Percentiles rank a stretch among this genome's conserved stretches.
These are phyloP conservation scores for Portunus trituberculatus DNA, from an alignment of 1,140 invertebrate genomes.

Conservation along the genomic window DNA sequence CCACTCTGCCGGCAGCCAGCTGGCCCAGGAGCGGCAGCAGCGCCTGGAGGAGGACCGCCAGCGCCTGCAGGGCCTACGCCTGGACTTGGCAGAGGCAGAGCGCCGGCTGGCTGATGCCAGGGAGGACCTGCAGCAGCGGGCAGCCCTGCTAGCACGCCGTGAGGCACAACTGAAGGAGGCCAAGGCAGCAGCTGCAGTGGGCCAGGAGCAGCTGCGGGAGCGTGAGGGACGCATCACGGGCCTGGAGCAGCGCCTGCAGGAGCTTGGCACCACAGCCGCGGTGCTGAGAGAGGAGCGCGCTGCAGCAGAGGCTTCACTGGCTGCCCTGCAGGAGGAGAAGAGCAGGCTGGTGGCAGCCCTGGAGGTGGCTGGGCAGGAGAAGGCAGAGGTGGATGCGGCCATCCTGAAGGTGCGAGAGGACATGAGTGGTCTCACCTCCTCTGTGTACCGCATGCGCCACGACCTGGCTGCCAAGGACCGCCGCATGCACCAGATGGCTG, in stretches of 20 bases:
- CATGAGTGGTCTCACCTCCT: slow-evolving; percentile 70
- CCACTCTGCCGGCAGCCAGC: slow-evolving; percentile 28
- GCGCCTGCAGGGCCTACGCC: slow-evolving; percentile 63
- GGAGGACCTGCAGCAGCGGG: slow-evolving; percentile 70
- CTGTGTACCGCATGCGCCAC: slow-evolving; percentile 74
- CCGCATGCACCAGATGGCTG: slow-evolving; percentile 54
- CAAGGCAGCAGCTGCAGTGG: slow-evolving; percentile 57
- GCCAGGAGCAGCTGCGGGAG: slow-evolving; percentile 61
- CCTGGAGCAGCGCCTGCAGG: slow-evolving; percentile 54
- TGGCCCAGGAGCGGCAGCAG: slow-evolving; percentile 65
- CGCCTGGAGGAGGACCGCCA: slow-evolving; percentile 72
- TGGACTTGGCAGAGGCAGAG: slow-evolving; percentile 64
- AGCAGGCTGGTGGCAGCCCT: slow-evolving; percentile 60
- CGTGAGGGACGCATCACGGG: slow-evolving; percentile 60
- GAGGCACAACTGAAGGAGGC: slow-evolving; percentile 66
- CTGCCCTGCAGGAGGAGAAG: slow-evolving; percentile 70
- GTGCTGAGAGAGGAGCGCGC: slow-evolving; percentile 51
- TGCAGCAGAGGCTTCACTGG: slow-evolving; percentile 34
- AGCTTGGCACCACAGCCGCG: slow-evolving; percentile 9
- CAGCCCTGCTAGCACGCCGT: slow-evolving; percentile 31
- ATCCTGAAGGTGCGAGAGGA: slow-evolving; percentile 73
- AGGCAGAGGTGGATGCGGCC: slow-evolving; percentile 75
- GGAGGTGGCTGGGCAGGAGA: slow-evolving; percentile 58
- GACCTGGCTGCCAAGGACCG: slow-evolving; percentile 73
- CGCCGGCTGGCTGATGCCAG: slow-evolving; percentile 62